Base-by-base conservation (phyloP, 1,140 invertebrate species). In the Riptortus pedestris region DNA sequence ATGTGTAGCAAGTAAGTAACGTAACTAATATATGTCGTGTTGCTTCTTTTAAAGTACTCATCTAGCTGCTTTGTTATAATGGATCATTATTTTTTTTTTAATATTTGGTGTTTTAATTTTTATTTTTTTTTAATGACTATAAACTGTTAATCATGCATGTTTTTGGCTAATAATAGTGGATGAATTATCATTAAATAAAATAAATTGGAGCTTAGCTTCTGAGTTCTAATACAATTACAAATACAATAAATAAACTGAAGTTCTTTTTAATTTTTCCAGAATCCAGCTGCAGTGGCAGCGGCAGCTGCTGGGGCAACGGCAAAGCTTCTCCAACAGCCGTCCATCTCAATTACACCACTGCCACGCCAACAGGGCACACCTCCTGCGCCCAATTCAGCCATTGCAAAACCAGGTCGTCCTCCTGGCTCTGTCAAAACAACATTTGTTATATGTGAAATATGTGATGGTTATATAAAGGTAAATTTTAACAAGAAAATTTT, bases 381-480 rank as follows among this genome's bases (percentile, higher is more conserved):
- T 79, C 69, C 76, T 14, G 22, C 26, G 5, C 11, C 76, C 62
- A 76, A 75, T 43, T 70, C 72, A 1, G 51, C 69, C 70, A 65
- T 69, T 58, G 71, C 70, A 28, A 73, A 77, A 67, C 72, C 77
- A 72, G 76, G 74, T 27, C 73, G 75, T 45, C 74, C 71, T 16
- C 66, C 63, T 12, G 66, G 66, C 16, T 71, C 69, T 60, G 77
- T 77, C 33, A 92, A 92, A 75, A 84, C 83, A 68, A 85, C 86
- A 18, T 93, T 93, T 75, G 91, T 95, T 66, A 92, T 94, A 69
- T 95, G 92, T 75, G 92, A 95, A 79, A 95, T 95, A 68, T 95
- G 92, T 75, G 92, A 95, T 75, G 90, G 91, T 45, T 94, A 93
- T 71, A 93, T 95, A 62, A 94, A 94, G 78, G 81, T 82, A 47